phyloP scores from a whole-genome alignment of 2,113 vertebrate species.

The Dicaeum eximium region DNA sequence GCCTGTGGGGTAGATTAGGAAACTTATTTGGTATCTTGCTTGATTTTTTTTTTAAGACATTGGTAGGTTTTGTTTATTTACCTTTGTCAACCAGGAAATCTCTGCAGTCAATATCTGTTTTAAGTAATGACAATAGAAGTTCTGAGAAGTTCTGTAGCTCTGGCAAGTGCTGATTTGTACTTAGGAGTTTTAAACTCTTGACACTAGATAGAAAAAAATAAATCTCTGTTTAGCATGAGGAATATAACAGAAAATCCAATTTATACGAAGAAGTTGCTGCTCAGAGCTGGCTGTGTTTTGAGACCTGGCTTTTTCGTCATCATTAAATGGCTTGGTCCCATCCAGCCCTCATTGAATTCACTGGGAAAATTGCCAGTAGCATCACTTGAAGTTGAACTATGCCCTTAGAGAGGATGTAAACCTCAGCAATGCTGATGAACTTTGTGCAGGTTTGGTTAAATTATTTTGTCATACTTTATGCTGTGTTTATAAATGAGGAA shows the following conservation, averaged over 20 bases:
- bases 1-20: neutral
- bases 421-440: constrained; percentile 7
- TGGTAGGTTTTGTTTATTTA: neutral
- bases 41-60: neutral
- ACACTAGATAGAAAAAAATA: neutral
- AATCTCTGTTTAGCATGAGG: neutral
- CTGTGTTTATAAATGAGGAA: constrained; percentile 2
- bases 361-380: constrained; percentile 1
- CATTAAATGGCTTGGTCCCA: neutral
- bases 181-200: neutral
- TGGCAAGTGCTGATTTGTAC: neutral
- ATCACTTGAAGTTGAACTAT: neutral
- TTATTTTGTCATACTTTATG: constrained; percentile 14
- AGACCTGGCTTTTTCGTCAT: neutral
- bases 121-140: neutral
- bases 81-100: neutral
- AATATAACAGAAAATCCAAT: neutral
- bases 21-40: neutral
- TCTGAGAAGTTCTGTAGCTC: neutral
- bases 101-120: neutral
- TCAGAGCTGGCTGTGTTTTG: neutral
- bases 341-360: neutral
- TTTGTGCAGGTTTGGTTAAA: constrained; percentile 17
- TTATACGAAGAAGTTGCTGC: neutral
- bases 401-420: constrained; percentile 2